A percentile compares a stretch with the other conserved stretches of the same genome.
Conservation (phyloP, 1,140 invertebrate genomes). For the Magallana gigas region DNA sequence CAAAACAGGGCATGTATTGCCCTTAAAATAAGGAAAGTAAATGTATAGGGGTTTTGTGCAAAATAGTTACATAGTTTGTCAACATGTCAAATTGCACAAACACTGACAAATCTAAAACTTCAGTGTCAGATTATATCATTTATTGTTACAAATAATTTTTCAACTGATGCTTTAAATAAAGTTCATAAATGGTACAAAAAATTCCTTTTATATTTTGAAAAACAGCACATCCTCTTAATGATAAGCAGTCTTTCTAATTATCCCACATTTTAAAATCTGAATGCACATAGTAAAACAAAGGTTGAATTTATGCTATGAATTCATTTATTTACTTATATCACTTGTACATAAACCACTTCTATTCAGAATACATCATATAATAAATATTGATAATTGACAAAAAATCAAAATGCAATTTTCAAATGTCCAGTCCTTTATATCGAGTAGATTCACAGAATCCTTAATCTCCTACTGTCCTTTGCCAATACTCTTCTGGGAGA, state of each 20-base stretch:
- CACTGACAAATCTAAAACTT: too few species aligned
- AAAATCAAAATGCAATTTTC: background rate
- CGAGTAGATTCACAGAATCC: background rate
- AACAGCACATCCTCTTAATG: too few species aligned
- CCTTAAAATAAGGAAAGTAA: too few species aligned
- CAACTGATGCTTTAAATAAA: too few species aligned
- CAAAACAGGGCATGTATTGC: too few species aligned
- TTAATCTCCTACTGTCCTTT: background rate
- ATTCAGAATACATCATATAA: background rate
- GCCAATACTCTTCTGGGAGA: constrained; percentile 84
- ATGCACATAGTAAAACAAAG: background rate
- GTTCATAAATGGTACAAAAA: too few species aligned
- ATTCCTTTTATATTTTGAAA: too few species aligned
- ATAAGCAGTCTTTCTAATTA: background rate
- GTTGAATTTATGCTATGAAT: background rate
- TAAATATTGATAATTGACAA: background rate
- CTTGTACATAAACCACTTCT: background rate
- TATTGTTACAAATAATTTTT: too few species aligned
- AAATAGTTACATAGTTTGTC: too few species aligned
- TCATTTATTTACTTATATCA: background rate
- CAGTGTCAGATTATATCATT: too few species aligned
- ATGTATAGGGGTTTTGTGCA: too few species aligned
- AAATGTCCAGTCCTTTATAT: background rate
- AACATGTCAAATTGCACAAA: too few species aligned
- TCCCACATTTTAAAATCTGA: background rate